Evolutionary conservation across 2,113 vertebrate genomes (phyloP), one percentile per base, ranked within the genome.

Genomic region (Loxodonta africana): DNA sequence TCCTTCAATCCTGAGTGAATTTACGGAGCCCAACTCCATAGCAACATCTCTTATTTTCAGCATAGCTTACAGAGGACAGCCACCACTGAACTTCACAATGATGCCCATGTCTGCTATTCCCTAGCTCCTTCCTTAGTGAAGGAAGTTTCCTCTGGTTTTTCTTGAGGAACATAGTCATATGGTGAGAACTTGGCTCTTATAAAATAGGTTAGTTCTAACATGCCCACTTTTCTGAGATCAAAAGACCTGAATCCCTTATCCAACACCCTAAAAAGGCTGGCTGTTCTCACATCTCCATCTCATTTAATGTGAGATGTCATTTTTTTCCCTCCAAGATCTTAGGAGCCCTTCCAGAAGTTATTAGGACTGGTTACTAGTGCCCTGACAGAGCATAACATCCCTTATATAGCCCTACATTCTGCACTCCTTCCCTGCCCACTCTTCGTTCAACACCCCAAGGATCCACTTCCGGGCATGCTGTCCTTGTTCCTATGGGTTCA

Each of bases 321-420:
- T 57, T 57, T 57, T 25, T 78, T 46, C 7, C 1, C 21, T 4
- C 2, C 26, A 48, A 81, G 53, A 67, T 48, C 80, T 30, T 76
- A 76, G 41, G 67, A 21, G 18, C 53, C n/a, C 63, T 84, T 92
- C 23, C 28, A 94, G 41, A 88, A 89, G 28, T 86, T 67, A 44
- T 73, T 81, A 53, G 57, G 81, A 65, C 17, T 57, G 65, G 8
- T 8, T 57, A n/a, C 37, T n/a, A 33, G 53, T 74, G 65, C n/a
- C 81, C 46, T 10, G 63, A 74, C 3, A 9, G 74, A 69, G 18
- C 67, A 21, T 65, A 11, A 23, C 28, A 60, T 60, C 15, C 26
- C 57, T 86, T 11, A 46, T 25, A 12, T 28, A 51, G 57, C 4
- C 41, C 90, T 62, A 1, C n/a, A 28, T 88, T 91, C 26, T 83